Evolutionary conservation across 2,797 vertebrate species (phyloP).

Genomic region (Sebastes minor): DNA sequence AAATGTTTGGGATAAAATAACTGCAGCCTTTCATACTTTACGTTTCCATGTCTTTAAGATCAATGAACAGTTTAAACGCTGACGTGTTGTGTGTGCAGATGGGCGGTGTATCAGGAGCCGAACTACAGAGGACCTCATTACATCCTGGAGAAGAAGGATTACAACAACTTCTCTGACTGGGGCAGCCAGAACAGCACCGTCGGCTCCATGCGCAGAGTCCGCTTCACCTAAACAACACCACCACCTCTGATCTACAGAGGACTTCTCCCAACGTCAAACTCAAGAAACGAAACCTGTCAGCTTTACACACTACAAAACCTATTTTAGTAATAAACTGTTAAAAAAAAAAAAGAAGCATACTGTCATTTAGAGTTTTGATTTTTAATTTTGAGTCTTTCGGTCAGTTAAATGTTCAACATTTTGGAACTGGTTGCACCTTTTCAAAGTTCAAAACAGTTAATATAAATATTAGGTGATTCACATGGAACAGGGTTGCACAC

Average conservation of each 20-base stretch:
- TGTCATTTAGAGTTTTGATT: not conserved
- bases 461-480: not conserved
- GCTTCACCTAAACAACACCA: conserved; percentile 71
- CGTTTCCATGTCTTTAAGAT: not conserved
- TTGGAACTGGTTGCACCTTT: not conserved
- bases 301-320: conserved; percentile 41
- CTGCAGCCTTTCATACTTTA: too few species aligned
- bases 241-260: not conserved
- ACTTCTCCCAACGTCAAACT: not conserved
- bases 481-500: too few species aligned
- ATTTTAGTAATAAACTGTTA: conserved; percentile 79
- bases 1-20: too few species aligned
- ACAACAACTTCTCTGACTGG: conserved; percentile 84
- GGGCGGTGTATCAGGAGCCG: conserved; percentile 84
- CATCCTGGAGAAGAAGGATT: conserved; percentile 82
- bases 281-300: conserved; percentile 49
- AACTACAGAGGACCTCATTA: conserved; percentile 84
- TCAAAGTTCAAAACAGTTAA: not conserved
- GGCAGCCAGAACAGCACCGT: conserved; percentile 81
- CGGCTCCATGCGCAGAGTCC: conserved; percentile 81
- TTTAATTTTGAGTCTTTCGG: not conserved
- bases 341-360: conserved; percentile 25
- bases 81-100: conserved; percentile 57
- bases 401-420: not conserved
- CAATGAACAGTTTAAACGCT: not conserved